Evolutionary conservation across 2,113 vertebrate genomes (phyloP).

Genomic region (Tringa solitaria): DNA sequence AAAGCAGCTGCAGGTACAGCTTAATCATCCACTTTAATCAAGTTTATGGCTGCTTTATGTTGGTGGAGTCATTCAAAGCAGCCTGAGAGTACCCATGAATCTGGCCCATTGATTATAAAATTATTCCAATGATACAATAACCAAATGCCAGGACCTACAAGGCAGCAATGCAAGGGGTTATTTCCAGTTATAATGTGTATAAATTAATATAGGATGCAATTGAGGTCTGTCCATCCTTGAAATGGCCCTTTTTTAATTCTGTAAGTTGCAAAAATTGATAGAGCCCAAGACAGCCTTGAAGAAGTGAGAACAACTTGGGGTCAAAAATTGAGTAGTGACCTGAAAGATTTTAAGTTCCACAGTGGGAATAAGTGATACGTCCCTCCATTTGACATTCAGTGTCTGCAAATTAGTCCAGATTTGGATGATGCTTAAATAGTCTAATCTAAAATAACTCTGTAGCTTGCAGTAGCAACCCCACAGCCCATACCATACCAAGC

Average conservation of each 20-base stretch:
- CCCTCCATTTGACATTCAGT: not conserved
- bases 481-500: not conserved
- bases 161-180: not conserved
- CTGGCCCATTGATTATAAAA: not conserved
- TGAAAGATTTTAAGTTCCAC: not conserved
- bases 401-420: not conserved
- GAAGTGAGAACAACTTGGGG: not conserved
- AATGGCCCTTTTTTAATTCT: not conserved
- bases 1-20: not conserved
- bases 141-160: not conserved
- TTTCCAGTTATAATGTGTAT: not conserved
- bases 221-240: not conserved
- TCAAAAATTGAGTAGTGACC: not conserved
- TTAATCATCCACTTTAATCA: slow-evolving; percentile 1
- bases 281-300: not conserved
- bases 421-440: not conserved
- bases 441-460: not conserved
- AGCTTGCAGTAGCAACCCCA: not conserved
- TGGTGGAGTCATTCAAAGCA: not conserved
- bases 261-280: not conserved
- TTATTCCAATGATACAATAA: not conserved
- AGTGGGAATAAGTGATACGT: not conserved
- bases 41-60: not conserved
- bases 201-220: not conserved
- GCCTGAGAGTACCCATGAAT: not conserved